A percentile compares a stretch with the other conserved stretches of the same genome.
Evolutionary conservation across 2,113 vertebrate species (phyloP).

Genomic region (Erpornis zantholeuca): DNA sequence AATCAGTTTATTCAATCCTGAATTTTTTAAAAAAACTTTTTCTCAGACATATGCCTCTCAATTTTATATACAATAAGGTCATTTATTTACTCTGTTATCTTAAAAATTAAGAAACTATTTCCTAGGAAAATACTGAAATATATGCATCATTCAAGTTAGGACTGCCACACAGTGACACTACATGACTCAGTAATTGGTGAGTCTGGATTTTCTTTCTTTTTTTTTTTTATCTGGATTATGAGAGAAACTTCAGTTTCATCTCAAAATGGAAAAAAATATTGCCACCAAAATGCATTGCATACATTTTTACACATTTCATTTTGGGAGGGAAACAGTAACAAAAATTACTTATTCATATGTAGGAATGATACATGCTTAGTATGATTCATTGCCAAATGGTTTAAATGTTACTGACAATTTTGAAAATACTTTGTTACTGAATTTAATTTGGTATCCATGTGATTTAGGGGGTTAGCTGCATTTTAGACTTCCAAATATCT

Average conservation of each 20-base stretch:
- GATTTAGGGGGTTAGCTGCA: background rate
- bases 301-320: background rate
- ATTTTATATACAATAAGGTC: background rate
- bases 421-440: background rate
- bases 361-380: background rate
- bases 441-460: background rate
- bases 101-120: background rate
- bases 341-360: background rate
- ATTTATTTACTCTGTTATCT: background rate
- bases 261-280: background rate
- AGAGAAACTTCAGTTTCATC: background rate
- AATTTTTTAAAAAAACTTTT: background rate
- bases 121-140: background rate
- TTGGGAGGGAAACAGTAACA: background rate
- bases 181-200: background rate
- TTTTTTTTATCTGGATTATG: background rate
- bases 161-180: background rate
- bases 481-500: background rate
- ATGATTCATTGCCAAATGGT: background rate
- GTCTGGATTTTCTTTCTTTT: background rate
- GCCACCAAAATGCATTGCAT: background rate
- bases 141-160: background rate
- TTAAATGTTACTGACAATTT: background rate
- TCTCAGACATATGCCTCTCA: background rate
- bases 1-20: background rate